Conservation (phyloP, 2,888 invertebrate genomes). For the Volucella inflata region DNA sequence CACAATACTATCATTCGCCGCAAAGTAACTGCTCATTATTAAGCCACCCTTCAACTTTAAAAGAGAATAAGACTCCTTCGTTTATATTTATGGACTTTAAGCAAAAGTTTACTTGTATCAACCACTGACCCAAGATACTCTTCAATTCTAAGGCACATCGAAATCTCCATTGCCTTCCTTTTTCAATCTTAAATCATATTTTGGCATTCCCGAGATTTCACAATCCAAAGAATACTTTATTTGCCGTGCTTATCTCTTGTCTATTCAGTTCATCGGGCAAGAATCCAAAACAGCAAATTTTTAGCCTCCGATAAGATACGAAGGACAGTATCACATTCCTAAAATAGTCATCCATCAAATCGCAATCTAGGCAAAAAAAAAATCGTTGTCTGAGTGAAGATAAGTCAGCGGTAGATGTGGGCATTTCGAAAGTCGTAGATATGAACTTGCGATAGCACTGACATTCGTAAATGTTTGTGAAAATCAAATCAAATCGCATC, state of each 20-base stretch:
- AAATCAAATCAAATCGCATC: conserved; percentile 59
- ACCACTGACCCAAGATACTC: no score
- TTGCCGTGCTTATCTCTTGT: conserved; percentile 9
- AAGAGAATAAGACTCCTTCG: no score
- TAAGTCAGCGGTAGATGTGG: conserved; percentile 48
- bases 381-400: conserved; percentile 50
- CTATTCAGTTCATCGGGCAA: conserved; percentile 46
- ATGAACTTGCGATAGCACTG: conserved; percentile 57
- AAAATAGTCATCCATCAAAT: conserved; percentile 71
- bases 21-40: no score
- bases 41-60: no score
- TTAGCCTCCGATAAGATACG: conserved; percentile 57
- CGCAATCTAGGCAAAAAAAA: conserved; percentile 33
- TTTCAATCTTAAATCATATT: no score
- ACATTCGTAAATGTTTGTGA: conserved; percentile 14
- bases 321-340: conserved; percentile 26
- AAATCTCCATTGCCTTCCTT: no score
- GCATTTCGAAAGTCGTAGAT: conserved; percentile 60
- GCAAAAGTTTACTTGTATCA: no score
- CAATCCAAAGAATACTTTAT: background rate
- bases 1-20: no score
- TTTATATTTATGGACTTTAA: no score
- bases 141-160: no score
- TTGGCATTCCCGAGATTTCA: background rate
- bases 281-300: conserved; percentile 39